These are phyloP conservation scores for Drosophila mayaguana DNA, from an alignment of 2,888 invertebrate genomes.

Conservation along the genomic window DNA sequence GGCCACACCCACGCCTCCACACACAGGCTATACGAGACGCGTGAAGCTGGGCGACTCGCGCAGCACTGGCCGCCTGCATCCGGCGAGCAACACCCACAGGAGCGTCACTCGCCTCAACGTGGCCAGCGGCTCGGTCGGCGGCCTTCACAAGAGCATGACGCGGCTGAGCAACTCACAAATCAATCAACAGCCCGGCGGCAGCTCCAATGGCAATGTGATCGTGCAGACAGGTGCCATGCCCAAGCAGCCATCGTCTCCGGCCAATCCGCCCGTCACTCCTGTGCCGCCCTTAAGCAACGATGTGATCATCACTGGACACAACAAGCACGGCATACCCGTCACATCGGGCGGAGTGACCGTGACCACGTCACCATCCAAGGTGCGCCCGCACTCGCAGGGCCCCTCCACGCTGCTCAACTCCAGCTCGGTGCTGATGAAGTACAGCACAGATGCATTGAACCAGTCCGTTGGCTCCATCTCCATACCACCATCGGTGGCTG, in stretches of 20 bases:
- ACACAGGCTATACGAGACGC: conserved; percentile 86
- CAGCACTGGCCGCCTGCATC: conserved; percentile 90
- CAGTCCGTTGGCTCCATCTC: conserved; percentile 85
- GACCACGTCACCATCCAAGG: conserved; percentile 86
- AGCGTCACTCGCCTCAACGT: conserved; percentile 93
- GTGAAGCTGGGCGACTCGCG: conserved; percentile 91
- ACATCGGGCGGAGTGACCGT: conserved; percentile 88
- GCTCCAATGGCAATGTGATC: conserved; percentile 82
- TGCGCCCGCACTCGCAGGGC: conserved; percentile 87
- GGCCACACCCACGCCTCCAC: conserved; percentile 83
- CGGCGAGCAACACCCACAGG: conserved; percentile 89
- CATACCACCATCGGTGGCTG: conserved; percentile 67
- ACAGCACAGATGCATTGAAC: conserved; percentile 85
- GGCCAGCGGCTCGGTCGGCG: conserved; percentile 91
- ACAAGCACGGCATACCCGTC: conserved; percentile 86
- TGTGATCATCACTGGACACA: conserved; percentile 86
- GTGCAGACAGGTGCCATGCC: conserved; percentile 82
- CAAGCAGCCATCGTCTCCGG: conserved; percentile 69
- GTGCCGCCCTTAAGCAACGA: conserved; percentile 85
- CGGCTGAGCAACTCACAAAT: conserved; percentile 92
- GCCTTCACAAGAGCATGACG: conserved; percentile 93
- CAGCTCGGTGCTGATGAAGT: conserved; percentile 84
- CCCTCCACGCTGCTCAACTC: conserved; percentile 85
- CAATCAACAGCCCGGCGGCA: conserved; percentile 86
- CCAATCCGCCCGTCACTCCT: conserved; percentile 83